Evolutionary conservation across 2,888 invertebrate species (phyloP), one percentile per base, ranked within the genome.

Genomic region (Amphipoea lucens): DNA sequence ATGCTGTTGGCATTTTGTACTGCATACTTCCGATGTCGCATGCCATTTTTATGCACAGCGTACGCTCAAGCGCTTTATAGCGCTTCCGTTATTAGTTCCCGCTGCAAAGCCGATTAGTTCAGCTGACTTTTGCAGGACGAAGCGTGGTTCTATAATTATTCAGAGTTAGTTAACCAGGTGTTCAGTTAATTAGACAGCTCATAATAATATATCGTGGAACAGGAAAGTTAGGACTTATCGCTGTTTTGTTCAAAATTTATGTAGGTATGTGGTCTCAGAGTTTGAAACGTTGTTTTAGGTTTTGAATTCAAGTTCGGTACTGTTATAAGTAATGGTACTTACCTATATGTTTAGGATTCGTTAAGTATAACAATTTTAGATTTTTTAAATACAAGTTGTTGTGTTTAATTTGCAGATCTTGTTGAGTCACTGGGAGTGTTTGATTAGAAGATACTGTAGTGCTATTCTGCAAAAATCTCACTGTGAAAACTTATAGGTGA

Each of bases 121-220:
- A 36, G 75, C 81, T 51, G 40, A 83, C 12, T 78, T 83, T 83
- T 73, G 36, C 60, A 40, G 70, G n/a, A 80, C 65, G n/a, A 70
- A 80, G 29, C 72, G 11, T 63, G n/a, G n/a, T 40, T 40, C 40
- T n/a, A 17, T n/a, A 17, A 63, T 40, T 57, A 66, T 29, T 73
- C 20, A 63, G n/a, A 57, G n/a, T 74, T 67, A 70, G 65, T 40
- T 66, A 45, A 63, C 51, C 57, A 78, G 74, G 54, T 68, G 68
- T 72, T 72, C 23, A 48, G 63, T 67, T 77, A 77, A 74, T 70
- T 71, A 74, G n/a, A 6, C 0, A 67, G 9, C 29, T 65, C 9
- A 48, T 71, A 65, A 71, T 82, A 69, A 69, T 63, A 60, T 51
- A 57, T 17, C 3, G 40, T 65, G 20, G 51, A 40, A 40, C n/a